Base-by-base conservation (phyloP, 2,888 invertebrate species). In the Melanophora roralis region DNA sequence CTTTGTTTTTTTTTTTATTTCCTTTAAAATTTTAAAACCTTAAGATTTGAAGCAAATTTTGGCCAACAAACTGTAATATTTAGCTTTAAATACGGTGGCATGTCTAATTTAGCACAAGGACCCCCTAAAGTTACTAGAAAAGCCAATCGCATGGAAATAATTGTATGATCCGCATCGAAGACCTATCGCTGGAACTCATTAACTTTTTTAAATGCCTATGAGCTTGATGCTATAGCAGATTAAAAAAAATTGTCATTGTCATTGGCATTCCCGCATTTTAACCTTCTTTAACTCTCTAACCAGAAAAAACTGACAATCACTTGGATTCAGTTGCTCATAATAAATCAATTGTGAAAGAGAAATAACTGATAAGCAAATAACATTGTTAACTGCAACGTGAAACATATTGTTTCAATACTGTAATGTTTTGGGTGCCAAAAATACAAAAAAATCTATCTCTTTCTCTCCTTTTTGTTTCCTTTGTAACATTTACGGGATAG, bases 21-120 rank as follows among this genome's bases (percentile, higher is more conserved):
- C 27, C 27, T 27, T 27, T 5, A 27, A 1, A 45, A 40, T 60
- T 57, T 74, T 73, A 32, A 53, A 16, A 71, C 68, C 69, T 38
- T 8, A 88, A 95, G 95, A 89, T 95, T 95, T 90, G 95, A 95
- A 90, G 95, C 95, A 27, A 94, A 95, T 90, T 95, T 95, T 89
- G 95, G 95, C 7, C 93, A 94, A 85, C 95, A 95, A 90, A 93
- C 93, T 83, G 95, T 96, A 83, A 93, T 94, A 84, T 93, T 96
- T 87, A 92, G 93, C 82, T 96, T 96, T 91, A 94, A 93, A 89
- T 93, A 93, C 85, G 89, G 91, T 82, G 93, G 93, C 38, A 84
- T 93, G 84, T 92, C 93, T 9, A 93, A 94, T 83, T 91, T 92
- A 78, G 91, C 92, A 84, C 93, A 93, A 53, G 93, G 93, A 34